Base-by-base conservation (phyloP, 2,113 vertebrate genomes). In the Pholis gunnellus region DNA sequence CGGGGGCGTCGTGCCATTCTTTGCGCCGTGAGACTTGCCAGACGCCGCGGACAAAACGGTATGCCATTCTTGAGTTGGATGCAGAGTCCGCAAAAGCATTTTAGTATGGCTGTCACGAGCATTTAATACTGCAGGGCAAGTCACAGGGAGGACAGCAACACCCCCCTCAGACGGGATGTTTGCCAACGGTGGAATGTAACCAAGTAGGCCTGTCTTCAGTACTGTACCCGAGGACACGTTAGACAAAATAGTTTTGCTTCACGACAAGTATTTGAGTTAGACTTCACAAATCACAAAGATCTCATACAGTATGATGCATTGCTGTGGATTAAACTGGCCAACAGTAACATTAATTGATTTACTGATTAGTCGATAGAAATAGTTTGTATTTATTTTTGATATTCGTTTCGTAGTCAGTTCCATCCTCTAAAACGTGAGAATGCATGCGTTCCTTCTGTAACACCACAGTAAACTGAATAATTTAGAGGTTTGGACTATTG, bases 1-100 rank as follows among this genome's bases (percentile, higher is more conserved):
- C 73, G 48, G 75, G 56, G 72, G 75, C 81, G 87, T 82, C 78
- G 72, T 71, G 83, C 83, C 83, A 84, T 89, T 91, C 83, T 86
- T 77, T n/a, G 5, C 5, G 22, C 77, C 73, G 29, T 3, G 65
- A 72, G 89, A 85, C 72, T 73, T 54, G 59, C 81, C 77, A 74
- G 79, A 89, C 71, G 59, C 79, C 69, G 20, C 22, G 14, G 36
- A 80, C 79, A 59, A 75, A 67, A 65, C 78, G 75, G 60, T 54
- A 25, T 38, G 72, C 56, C 52, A 75, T 71, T 85, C 78, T 84
- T 66, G 78, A 83, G 80, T 80, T 81, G 75, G 72, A 72, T 3
- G 34, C 67, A 56, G 38, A 60, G 57, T 4, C 17, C 57, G 56
- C 34, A 67, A 81, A 31, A 83, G 74, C 79, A 70, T 88, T 78